Conservation (phyloP, 2,113 vertebrate genomes). For the Desmodus rotundus region DNA sequence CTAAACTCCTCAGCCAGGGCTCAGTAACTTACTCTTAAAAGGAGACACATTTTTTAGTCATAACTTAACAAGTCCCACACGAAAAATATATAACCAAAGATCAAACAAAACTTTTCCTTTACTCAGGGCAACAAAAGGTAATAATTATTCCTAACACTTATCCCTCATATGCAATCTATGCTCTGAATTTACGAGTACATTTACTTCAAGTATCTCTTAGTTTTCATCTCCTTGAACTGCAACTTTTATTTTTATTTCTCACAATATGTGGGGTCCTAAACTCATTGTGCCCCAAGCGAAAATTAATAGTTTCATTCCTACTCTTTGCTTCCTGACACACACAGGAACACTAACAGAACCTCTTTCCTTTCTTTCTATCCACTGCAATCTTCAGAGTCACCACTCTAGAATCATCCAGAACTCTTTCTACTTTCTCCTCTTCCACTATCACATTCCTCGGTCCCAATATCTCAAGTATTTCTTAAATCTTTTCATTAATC, state of each 20-base stretch:
- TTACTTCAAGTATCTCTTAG: neutral
- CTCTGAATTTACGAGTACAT: neutral
- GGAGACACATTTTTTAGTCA: neutral
- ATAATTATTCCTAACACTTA: neutral
- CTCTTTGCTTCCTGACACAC: neutral
- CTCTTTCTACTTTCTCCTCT: neutral
- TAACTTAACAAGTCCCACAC: neutral
- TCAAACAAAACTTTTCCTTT: slow-evolving; percentile 17
- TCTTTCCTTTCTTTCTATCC: neutral
- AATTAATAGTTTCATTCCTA: neutral
- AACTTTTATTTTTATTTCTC: slow-evolving; percentile 24
- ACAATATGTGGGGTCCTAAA: neutral
- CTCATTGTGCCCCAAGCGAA: neutral
- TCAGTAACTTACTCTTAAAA: slow-evolving; percentile 24
- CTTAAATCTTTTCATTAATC: neutral
- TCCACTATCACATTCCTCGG: neutral
- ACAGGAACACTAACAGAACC: neutral
- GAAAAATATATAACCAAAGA: slow-evolving; percentile 27
- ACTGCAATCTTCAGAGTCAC: neutral
- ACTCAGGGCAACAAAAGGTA: neutral
- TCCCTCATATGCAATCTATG: neutral
- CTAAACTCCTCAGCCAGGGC: too few relatives aligned
- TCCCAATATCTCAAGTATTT: neutral
- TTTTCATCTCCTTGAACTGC: neutral
- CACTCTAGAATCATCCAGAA: neutral